Base-by-base conservation (phyloP, 2,113 vertebrate genomes). In the Telmatochromis brachygnathus region DNA sequence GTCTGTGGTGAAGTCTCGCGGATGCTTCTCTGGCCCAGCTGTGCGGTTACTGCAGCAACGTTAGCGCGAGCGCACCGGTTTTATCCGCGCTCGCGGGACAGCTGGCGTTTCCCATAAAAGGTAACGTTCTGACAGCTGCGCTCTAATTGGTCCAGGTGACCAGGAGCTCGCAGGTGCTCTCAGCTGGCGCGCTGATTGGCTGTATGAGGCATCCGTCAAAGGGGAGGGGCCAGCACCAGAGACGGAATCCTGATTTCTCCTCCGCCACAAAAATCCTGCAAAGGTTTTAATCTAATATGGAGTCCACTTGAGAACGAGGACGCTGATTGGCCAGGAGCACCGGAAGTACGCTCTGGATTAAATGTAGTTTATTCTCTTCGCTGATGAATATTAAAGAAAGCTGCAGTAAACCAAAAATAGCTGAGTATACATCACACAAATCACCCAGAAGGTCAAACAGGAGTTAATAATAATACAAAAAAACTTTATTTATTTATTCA, bases 381-480 rank as follows among this genome's bases (percentile, higher is more conserved):
- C 14, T 70, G 62, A 39, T 3, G n/a, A 23, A 9, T 42, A 1
- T 17, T 45, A 4, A 2, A 70, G 12, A 9, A 73, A 45, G 0
- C 8, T 0, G 0, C 0, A 17, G 23, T 28, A 45, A 73, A 45
- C 14, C 13, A 0, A 0, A 73, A 9, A 73, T 0, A 35, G 37
- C 13, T 26, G 8, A 37, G 8, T 45, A 45, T 73, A 45, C 6
- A 15, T 73, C 21, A 45, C 8, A 45, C 37, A 73, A 11, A 45
- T 17, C 39, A 73, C 14, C 14, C 39, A 45, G 14, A 1, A 15
- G 14, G 13, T 45, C 9, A 73, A 73, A 73, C 21, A 28, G 2
- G 39, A 45, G 4, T 1, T 2, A 45, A 73, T 45, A 73, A 45
- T 45, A 21, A 45, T 2, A 65, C 30, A n/a, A 65, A 65, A 35